These are phyloP conservation scores for Ceyx melanurus DNA, from an alignment of 2,113 vertebrate genomes.

Conservation along the genomic window DNA sequence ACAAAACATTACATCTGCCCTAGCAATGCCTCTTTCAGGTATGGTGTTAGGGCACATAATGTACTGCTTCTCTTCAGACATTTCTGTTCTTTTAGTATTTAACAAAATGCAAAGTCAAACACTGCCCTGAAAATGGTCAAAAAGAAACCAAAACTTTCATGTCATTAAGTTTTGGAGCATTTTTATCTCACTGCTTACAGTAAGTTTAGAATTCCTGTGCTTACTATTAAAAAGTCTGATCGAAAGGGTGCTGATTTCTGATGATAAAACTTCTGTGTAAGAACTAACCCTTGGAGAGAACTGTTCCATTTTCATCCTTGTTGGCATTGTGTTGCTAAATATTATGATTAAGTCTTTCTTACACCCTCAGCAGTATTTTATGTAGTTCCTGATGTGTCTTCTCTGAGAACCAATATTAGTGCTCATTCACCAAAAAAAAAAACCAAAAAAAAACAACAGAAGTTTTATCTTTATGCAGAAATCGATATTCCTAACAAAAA, in stretches of 20 bases:
- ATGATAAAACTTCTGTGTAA: background rate
- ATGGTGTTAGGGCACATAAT: background rate
- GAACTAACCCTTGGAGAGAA: background rate
- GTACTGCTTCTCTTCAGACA: background rate
- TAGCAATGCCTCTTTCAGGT: background rate
- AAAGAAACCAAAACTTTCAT: background rate
- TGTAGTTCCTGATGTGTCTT: background rate
- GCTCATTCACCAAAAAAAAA: conserved; percentile 2
- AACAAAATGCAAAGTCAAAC: background rate
- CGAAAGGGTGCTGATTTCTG: background rate
- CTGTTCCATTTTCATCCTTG: background rate
- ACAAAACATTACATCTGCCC: background rate
- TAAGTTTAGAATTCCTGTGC: background rate
- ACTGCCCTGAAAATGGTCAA: background rate
- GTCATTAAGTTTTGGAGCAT: background rate
- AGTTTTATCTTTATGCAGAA: conserved; percentile 41
- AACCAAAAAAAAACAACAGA: conserved; percentile 19
- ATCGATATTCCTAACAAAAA: conserved; percentile 58
- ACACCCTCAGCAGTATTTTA: conserved; percentile 4
- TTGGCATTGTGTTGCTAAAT: conserved; percentile 4
- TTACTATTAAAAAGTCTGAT: background rate
- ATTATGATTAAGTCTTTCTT: background rate
- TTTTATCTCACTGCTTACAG: background rate
- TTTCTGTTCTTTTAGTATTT: background rate
- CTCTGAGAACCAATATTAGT: background rate